Percentiles rank a stretch among this genome's conserved stretches.
Conservation (phyloP, 2,888 invertebrate species). For the Polyommatus iphigenia region DNA sequence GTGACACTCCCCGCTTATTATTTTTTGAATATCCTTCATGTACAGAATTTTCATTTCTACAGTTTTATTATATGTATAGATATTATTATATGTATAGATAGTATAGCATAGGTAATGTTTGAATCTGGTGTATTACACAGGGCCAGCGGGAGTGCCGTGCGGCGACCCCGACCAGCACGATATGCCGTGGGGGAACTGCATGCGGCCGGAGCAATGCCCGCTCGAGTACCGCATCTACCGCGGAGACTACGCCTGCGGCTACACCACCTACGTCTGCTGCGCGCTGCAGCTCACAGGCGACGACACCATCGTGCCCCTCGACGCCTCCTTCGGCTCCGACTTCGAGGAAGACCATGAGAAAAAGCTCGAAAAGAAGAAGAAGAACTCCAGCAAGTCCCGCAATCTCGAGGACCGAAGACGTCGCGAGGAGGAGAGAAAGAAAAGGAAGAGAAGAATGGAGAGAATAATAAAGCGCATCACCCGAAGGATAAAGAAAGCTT, state of each 20-base stretch:
- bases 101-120: not conserved
- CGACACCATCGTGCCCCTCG: slow-evolving; percentile 66
- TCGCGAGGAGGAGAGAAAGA: slow-evolving; percentile 44
- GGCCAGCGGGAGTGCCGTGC: slow-evolving; percentile 70
- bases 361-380: slow-evolving; percentile 43
- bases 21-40: too few relatives aligned
- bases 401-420: slow-evolving; percentile 46
- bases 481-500: slow-evolving; percentile 56
- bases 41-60: too few relatives aligned
- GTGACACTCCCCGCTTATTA: too few relatives aligned
- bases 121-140: slow-evolving; percentile 48
- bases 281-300: slow-evolving; percentile 57
- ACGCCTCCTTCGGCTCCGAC: slow-evolving; percentile 63
- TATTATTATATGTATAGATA: too few relatives aligned
- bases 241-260: slow-evolving; percentile 66
- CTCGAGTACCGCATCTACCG: slow-evolving; percentile 64
- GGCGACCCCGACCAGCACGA: slow-evolving; percentile 71
- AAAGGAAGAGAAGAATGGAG: slow-evolving; percentile 58
- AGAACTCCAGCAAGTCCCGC: slow-evolving; percentile 37
- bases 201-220: slow-evolving; percentile 62
- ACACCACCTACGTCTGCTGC: slow-evolving; percentile 64
- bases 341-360: slow-evolving; percentile 45
- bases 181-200: slow-evolving; percentile 68
- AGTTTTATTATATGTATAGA: too few relatives aligned
- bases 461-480: slow-evolving; percentile 56